phyloP scores from a whole-genome alignment of 2,888 invertebrate genomes.

The Zaprionus obscuricornis region DNA sequence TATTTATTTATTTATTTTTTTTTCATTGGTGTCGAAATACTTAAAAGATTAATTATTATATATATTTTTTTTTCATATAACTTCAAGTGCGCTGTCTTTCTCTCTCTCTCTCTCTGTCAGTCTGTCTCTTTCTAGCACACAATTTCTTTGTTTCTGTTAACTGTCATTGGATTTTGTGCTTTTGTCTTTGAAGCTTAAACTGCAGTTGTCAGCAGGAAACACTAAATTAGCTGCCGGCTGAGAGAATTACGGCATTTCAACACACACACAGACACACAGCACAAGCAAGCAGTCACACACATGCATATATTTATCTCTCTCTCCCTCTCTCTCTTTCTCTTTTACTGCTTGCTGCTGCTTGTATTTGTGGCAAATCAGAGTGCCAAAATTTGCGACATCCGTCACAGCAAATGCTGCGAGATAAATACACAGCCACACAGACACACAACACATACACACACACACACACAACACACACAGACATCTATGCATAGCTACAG shows the following conservation, averaged over 20 bases:
- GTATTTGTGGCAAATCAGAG: constrained; percentile 55
- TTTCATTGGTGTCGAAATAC: not conserved
- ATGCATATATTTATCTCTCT: constrained; percentile 17
- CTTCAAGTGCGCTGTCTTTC: not conserved
- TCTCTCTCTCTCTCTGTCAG: not conserved
- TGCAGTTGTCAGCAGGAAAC: constrained; percentile 78
- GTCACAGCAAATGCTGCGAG: constrained; percentile 31
- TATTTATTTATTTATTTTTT: not conserved
- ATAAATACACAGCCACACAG: not conserved
- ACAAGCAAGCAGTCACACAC: not conserved
- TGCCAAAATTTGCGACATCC: constrained; percentile 75
- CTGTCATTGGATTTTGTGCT: constrained; percentile 51
- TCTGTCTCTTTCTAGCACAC: not conserved
- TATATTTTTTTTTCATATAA: not conserved
- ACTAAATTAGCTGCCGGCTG: constrained; percentile 77
- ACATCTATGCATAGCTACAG: constrained; percentile 1
- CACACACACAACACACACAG: not conserved
- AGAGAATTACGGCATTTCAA: constrained; percentile 68
- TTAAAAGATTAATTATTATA: not conserved
- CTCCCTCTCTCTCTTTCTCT: too few species aligned
- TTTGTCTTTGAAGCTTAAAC: constrained; percentile 61
- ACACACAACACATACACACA: not conserved
- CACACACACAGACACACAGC: constrained; percentile 26
- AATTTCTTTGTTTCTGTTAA: constrained; percentile 26
- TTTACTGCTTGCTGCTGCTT: too few species aligned